Evolutionary conservation across 1,140 invertebrate species (phyloP).

Genomic region (Drosophila kepulauana): DNA sequence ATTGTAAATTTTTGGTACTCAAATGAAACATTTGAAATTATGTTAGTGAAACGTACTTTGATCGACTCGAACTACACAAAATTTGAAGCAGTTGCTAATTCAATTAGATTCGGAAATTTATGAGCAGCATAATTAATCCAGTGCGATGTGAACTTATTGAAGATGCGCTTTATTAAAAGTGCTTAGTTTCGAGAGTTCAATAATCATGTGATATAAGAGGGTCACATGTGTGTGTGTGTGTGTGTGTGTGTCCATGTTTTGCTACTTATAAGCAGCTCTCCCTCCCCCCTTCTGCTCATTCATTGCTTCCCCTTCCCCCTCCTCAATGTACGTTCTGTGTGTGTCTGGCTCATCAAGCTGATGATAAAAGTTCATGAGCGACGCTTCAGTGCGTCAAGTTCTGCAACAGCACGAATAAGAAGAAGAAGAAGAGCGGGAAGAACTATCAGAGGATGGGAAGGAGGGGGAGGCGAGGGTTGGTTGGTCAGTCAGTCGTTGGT

Average conservation of each 20-base stretch:
- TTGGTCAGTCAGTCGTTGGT: slow-evolving; percentile 30
- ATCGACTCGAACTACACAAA: too few relatives aligned
- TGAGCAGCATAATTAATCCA: too few relatives aligned
- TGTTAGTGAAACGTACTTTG: too few relatives aligned
- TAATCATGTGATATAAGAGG: slow-evolving; percentile 1
- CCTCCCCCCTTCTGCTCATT: neutral
- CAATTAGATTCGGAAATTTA: too few relatives aligned
- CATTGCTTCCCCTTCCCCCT: neutral
- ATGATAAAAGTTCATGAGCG: slow-evolving; percentile 80
- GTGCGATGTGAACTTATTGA: too few relatives aligned
- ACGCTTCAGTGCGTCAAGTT: slow-evolving; percentile 68
- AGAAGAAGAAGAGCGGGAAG: too few relatives aligned
- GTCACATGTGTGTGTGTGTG: slow-evolving; percentile 31
- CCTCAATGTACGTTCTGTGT: neutral
- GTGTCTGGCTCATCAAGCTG: slow-evolving; percentile 23
- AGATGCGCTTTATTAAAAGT: too few relatives aligned
- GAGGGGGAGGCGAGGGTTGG: slow-evolving; percentile 28
- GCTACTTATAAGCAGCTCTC: neutral
- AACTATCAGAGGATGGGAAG: neutral
- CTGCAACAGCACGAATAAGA: neutral
- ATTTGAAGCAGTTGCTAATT: too few relatives aligned
- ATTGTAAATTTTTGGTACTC: too few relatives aligned
- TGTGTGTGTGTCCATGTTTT: neutral
- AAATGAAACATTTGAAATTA: too few relatives aligned
- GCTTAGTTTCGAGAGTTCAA: slow-evolving; percentile 4